These are phyloP conservation scores for Troides aeacus DNA, from an alignment of 2,888 invertebrate species.

Conservation along the genomic window DNA sequence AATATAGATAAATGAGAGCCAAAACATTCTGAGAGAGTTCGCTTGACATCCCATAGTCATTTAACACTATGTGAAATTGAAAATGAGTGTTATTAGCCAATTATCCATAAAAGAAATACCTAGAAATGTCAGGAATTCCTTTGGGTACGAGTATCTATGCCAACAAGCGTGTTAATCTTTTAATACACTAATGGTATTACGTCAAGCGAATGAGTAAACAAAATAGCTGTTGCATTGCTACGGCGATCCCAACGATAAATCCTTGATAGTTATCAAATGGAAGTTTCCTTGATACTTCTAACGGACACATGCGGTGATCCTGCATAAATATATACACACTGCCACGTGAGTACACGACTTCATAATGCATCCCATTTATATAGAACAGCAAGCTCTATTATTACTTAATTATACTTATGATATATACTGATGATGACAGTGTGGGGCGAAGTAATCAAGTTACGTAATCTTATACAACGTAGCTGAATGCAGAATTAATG, in stretches of 20 bases:
- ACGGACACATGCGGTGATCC: conserved; percentile 6
- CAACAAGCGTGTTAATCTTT: conserved; percentile 3
- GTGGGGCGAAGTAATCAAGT: not conserved
- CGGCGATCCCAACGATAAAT: conserved; percentile 3
- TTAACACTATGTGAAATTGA: not conserved
- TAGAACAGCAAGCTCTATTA: conserved; percentile 1
- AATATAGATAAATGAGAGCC: not conserved
- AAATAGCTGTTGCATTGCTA: not conserved
- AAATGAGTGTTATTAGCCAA: not conserved
- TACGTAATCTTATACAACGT: not conserved
- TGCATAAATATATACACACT: conserved; percentile 3
- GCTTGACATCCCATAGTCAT: not conserved
- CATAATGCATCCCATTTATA: conserved; percentile 15
- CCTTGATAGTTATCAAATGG: conserved; percentile 14
- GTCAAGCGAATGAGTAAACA: conserved; percentile 1
- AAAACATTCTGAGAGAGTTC: not conserved
- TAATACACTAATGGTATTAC: conserved; percentile 3
- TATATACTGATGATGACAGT: not conserved
- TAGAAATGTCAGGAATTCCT: not conserved
- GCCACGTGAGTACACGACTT: conserved; percentile 7
- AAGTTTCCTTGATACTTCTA: conserved; percentile 20
- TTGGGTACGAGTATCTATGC: not conserved
- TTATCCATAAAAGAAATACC: not conserved
- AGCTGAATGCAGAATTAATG: not conserved
- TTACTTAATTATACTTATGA: not conserved